phyloP scores from a whole-genome alignment of 2,113 vertebrate genomes.

The Syrrhaptes paradoxus region DNA sequence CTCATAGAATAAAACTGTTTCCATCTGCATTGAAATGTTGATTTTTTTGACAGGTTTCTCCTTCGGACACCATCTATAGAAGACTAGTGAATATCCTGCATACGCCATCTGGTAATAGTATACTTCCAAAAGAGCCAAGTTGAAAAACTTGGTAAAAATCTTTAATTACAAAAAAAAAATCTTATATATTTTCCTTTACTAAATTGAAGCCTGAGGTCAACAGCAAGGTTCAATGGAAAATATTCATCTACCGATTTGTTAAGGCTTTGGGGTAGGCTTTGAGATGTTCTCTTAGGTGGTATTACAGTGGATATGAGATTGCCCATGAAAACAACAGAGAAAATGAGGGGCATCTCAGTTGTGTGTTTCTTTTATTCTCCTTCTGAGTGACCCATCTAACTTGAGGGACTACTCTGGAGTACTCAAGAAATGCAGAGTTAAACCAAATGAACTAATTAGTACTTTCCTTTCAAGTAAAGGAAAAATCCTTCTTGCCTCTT shows the following conservation, averaged over 20 bases:
- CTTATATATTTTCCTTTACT: not conserved
- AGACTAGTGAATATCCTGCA: not conserved
- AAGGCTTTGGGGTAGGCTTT: not conserved
- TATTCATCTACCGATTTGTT: not conserved
- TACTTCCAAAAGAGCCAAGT: not conserved
- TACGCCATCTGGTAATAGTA: not conserved
- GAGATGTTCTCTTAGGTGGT: not conserved
- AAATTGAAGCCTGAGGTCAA: not conserved
- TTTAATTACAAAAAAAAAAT: not conserved
- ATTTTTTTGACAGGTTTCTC: slow-evolving; percentile 17
- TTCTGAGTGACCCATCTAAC: not conserved
- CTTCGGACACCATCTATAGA: not conserved
- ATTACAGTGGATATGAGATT: not conserved
- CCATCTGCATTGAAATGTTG: slow-evolving; percentile 35
- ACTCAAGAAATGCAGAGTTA: not conserved
- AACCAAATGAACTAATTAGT: not conserved
- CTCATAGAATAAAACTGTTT: slow-evolving; percentile 8
- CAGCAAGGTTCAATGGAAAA: not conserved
- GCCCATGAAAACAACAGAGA: not conserved
- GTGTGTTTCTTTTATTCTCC: not conserved
- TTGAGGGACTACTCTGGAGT: not conserved
- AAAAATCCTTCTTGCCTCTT: not conserved
- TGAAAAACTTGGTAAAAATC: not conserved
- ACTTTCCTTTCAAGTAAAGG: not conserved
- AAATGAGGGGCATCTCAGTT: not conserved